Percentiles rank a stretch among this genome's conserved stretches.
Conservation (phyloP, 2,797 vertebrate genomes). For the Limosa lapponica region DNA sequence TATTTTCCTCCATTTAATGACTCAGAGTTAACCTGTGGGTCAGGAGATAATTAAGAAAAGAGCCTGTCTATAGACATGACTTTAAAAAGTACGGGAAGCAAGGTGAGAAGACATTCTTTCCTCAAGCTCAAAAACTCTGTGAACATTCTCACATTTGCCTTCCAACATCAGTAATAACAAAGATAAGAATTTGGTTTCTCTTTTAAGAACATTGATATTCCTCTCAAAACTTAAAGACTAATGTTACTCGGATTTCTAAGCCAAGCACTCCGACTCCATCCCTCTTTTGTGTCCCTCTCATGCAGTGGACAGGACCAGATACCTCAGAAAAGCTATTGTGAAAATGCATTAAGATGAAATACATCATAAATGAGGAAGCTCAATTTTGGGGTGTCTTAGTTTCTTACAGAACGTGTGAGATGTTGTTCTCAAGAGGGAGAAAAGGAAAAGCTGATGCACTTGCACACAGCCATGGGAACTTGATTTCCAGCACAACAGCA, state of each 20-base stretch:
- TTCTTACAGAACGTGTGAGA: rapidly evolving
- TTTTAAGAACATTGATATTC: background rate
- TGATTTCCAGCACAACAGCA: background rate
- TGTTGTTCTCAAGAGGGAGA: background rate
- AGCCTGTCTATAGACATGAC: background rate
- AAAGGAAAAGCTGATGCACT: background rate
- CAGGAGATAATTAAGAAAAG: background rate
- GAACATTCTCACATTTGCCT: background rate
- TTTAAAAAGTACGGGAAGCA: background rate
- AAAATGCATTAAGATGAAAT: background rate
- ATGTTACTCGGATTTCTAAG: background rate
- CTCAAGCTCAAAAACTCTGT: background rate
- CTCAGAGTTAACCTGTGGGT: background rate
- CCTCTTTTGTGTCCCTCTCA: background rate
- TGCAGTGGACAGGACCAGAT: background rate
- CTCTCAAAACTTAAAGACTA: background rate
- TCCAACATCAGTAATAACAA: background rate
- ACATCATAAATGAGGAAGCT: background rate
- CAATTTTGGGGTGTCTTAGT: background rate
- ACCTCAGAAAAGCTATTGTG: background rate
- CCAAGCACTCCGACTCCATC: background rate
- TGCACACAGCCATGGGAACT: background rate
- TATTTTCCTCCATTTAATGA: background rate
- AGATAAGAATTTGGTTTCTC: background rate
- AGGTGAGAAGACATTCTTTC: background rate